Evolutionary conservation across 2,888 invertebrate species (phyloP), one percentile per base, ranked within the genome.

Genomic region (Apodemia duryi): DNA sequence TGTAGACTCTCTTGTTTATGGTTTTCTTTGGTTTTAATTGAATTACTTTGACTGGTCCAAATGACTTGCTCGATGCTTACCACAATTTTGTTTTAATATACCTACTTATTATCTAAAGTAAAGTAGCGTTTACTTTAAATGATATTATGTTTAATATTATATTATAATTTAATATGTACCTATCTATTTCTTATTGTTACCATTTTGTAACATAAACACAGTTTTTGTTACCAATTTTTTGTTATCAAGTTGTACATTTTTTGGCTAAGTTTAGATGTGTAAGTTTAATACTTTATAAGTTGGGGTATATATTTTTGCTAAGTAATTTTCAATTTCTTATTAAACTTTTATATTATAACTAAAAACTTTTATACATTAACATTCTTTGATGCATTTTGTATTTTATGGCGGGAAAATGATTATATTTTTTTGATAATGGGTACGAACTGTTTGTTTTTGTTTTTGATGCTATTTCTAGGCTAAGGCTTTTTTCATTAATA

Each of bases 21-120:
- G 62, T 63, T 65, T 61, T 57, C 60, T 66, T 66, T 63, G 57
- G 46, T 60, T 65, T 65, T 63, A 62, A 32, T 35, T 28, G n/a
- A 13, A 49, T 49, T 13, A 51, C 32, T 51, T 63, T 63, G 29
- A 21, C 35, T 32, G 13, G 10, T 51, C 49, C 7, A 28, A 11
- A 32, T 29, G 11, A 57, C 28, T 7, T 52, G n/a, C 13, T 28
- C 9, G 2, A 0, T 52, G 21, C 2, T 28, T 52, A 13, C 2
- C 2, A 13, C 13, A 5, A 46, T 6, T 13, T 46, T 6, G 1
- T 46, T 13, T 13, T 46, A 46, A 46, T 46, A 46, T 46, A 46
- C 5, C 7, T 11, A 32, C 21, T 21, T 21, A 21, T 1, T 21
- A 21, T 21, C 21, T 21, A 21, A 21, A 21, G 21, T 21, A 21